Percentiles rank a stretch among this genome's conserved stretches.
Evolutionary conservation across 2,113 vertebrate species (phyloP).

Genomic region (Phainopepla nitens): DNA sequence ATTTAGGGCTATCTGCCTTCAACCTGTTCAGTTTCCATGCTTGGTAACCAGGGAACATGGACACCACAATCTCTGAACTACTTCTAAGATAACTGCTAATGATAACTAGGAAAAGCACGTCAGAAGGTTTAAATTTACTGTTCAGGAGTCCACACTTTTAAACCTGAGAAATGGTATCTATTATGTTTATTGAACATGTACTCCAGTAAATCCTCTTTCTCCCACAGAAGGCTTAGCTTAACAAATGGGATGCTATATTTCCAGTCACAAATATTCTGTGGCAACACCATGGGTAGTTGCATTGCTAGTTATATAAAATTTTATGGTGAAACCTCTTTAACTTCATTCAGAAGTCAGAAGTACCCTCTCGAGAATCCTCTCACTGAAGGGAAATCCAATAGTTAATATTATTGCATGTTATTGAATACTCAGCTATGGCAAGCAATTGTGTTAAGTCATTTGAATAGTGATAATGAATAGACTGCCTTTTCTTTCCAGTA

Average conservation of each 20-base stretch:
- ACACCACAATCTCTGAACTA: neutral
- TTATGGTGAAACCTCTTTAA: neutral
- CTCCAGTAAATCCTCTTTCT: neutral
- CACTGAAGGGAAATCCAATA: neutral
- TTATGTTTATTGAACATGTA: neutral
- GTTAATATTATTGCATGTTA: neutral
- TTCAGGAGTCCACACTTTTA: neutral
- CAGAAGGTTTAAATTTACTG: neutral
- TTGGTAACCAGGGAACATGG: neutral
- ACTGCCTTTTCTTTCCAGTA: neutral
- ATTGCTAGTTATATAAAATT: neutral
- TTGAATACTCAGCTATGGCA: neutral
- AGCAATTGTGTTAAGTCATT: neutral
- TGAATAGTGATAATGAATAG: neutral
- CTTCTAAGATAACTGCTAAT: neutral
- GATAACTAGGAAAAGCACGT: neutral
- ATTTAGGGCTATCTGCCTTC: neutral
- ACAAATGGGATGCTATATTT: neutral
- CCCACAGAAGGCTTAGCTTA: neutral
- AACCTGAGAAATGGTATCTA: neutral
- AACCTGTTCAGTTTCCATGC: neutral
- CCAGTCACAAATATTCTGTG: neutral
- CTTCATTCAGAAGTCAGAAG: neutral
- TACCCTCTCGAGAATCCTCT: neutral
- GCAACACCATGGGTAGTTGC: neutral